Conservation (phyloP, 2,113 vertebrate genomes). For the Siphamia tubifer region DNA sequence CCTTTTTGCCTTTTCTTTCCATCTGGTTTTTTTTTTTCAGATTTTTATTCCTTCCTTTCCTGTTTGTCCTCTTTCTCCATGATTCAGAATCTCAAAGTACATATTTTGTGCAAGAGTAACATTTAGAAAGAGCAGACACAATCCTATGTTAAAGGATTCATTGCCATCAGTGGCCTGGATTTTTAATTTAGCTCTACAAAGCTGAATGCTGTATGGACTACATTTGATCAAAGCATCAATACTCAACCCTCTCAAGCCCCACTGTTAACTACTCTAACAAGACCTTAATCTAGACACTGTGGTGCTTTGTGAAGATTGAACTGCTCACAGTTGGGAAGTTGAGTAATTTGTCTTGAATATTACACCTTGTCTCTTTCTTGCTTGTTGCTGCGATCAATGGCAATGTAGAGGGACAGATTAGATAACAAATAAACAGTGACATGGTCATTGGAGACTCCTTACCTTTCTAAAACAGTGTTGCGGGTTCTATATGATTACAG, state of each 20-base stretch:
- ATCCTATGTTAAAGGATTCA: conserved; percentile 11
- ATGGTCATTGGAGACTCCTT: conserved; percentile 40
- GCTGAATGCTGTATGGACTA: conserved; percentile 8
- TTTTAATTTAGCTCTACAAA: conserved; percentile 28
- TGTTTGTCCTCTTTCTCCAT: conserved; percentile 19
- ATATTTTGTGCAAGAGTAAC: neutral
- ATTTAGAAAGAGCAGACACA: conserved; percentile 23
- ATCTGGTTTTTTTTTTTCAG: no score
- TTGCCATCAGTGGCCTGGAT: neutral
- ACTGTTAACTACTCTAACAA: conserved; percentile 30
- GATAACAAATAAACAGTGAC: conserved; percentile 68
- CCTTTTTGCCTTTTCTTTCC: neutral
- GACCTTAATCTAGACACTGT: conserved; percentile 29
- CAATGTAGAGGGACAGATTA: conserved; percentile 59
- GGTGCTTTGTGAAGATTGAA: conserved; percentile 23
- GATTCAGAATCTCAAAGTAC: conserved; percentile 16
- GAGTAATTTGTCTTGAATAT: conserved; percentile 63
- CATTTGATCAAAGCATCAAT: conserved; percentile 45
- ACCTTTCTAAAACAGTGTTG: conserved; percentile 15
- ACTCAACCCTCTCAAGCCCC: neutral
- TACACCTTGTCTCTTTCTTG: conserved; percentile 48
- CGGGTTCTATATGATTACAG: conserved; percentile 63
- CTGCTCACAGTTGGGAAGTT: conserved; percentile 44
- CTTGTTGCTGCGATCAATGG: conserved; percentile 57
- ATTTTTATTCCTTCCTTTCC: neutral